These are phyloP conservation scores for Archaeoteleia sp. DNA, from an alignment of 2,888 invertebrate genomes.

Conservation along the genomic window DNA sequence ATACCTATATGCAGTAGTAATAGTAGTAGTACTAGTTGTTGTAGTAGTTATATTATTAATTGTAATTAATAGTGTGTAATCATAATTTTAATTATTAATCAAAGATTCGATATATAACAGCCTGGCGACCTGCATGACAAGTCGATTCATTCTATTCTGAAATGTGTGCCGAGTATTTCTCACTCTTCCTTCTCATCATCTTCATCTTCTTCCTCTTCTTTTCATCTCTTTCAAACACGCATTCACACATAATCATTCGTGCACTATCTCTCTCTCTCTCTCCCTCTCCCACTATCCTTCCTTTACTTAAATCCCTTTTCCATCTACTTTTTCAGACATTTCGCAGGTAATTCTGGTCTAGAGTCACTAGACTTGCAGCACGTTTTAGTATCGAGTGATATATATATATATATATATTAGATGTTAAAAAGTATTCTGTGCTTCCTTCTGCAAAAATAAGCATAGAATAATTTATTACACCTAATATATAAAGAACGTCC, in stretches of 20 bases:
- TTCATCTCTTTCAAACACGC: conserved; percentile 29
- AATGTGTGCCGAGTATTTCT: conserved; percentile 66
- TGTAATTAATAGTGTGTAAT: conserved; percentile 56
- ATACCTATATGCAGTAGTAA: conserved; percentile 71
- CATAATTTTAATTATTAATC: conserved; percentile 62
- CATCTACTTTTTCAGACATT: conserved; percentile 22
- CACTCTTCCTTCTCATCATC: conserved; percentile 43
- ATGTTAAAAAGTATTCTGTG: no score
- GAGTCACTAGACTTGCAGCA: conserved; percentile 53
- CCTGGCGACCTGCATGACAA: conserved; percentile 63
- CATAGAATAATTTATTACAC: no score
- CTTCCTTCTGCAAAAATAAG: no score
- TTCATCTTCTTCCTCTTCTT: conserved; percentile 15
- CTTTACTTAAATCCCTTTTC: conserved; percentile 33
- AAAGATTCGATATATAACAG: conserved; percentile 69
- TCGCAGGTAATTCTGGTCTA: conserved; percentile 30
- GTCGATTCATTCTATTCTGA: conserved; percentile 57
- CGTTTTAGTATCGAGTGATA: conserved; percentile 30
- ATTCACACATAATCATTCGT: conserved; percentile 33
- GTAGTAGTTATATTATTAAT: conserved; percentile 51
- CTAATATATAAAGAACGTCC: no score
- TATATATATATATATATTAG: no score
- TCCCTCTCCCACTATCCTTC: conserved; percentile 25
- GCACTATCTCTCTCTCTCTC: conserved; percentile 37
- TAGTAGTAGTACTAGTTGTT: conserved; percentile 62